Base-by-base conservation (phyloP, 2,888 invertebrate species). In the Aproaerema taeniolella region DNA sequence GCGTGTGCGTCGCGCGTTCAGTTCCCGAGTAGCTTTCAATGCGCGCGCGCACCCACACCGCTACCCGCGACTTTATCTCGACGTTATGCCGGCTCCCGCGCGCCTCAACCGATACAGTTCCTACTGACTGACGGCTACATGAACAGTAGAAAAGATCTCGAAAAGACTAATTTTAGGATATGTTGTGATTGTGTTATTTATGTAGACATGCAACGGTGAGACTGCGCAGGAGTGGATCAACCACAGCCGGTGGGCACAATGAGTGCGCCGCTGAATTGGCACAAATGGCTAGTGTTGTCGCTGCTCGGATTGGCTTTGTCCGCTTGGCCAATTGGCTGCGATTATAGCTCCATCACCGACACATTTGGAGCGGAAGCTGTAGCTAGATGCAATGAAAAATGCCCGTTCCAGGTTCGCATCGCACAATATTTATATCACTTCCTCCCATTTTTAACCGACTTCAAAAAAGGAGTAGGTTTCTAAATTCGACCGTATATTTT, bases 301-400 rank as follows among this genome's bases (percentile, higher is more conserved):
- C 67, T 85, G 72, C 66, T 85, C 72, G 85, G 85, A 83, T 83
- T 86, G 81, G 83, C 83, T 82, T 81, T 85, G 86, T 83, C 85
- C 85, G 85, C 75, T 68, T 77, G 73, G 65, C 77, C 82, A 86
- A 85, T 86, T 86, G 85, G 72, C 68, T 76, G 82, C 82, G 85
- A 86, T 83, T 83, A 83, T 70, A 77, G 76, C 73, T 73, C 80
- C 82, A 81, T 81, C 82, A 81, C 82, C 59, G 81, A 85, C 80
- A 85, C 80, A 82, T 86, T 86, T 80, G 83, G 83, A 81, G 72
- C 83, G 83, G 86, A 86, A 78, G 86, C 85, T 38, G 79, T 83
- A 60, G 75, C 68, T 56, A 75, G 77, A 57, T 87, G 86, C 77
- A 77, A 77, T 71, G 82, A 85, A 67, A 87, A 85, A 75, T 87